Base-by-base conservation (phyloP, 2,888 invertebrate genomes). In the Aleiodes testaceus region DNA sequence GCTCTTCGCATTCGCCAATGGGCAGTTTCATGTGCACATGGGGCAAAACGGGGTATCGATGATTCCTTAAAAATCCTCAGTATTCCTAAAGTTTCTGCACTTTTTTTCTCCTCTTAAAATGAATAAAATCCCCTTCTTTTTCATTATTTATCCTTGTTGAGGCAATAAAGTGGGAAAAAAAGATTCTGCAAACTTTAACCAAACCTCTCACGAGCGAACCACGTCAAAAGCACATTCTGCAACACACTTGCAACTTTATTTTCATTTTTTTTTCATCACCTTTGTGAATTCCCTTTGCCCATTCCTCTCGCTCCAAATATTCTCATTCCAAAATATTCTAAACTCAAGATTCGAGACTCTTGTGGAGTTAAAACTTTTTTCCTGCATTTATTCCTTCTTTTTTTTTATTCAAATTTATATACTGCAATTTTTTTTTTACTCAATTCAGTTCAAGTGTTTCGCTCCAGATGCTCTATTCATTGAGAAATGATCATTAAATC, bases 1-100 rank as follows among this genome's bases (percentile, higher is more conserved):
- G 61, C n/a, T 36, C 42, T 65, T 44, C 53, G 44, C 59, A 67
- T 73, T 49, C 9, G 72, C 67, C 70, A 55, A 66, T 66, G n/a
- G n/a, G n/a, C n/a, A n/a, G n/a, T n/a, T n/a, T n/a, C n/a, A n/a
- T n/a, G n/a, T n/a, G n/a, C n/a, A n/a, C n/a, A n/a, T n/a, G n/a
- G n/a, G n/a, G n/a, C n/a, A n/a, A n/a, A n/a, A n/a, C n/a, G n/a
- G n/a, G n/a, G n/a, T n/a, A n/a, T n/a, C n/a, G n/a, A n/a, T n/a
- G n/a, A n/a, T n/a, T n/a, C n/a, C n/a, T n/a, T n/a, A n/a, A n/a
- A n/a, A n/a, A n/a, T n/a, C n/a, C n/a, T n/a, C n/a, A n/a, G n/a
- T n/a, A n/a, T n/a, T n/a, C n/a, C n/a, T n/a, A n/a, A n/a, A n/a
- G n/a, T n/a, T n/a, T n/a, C n/a, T n/a, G n/a, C 3, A 26, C 3